These are phyloP conservation scores for Malurus melanocephalus DNA, from an alignment of 2,113 vertebrate species.

Conservation along the genomic window DNA sequence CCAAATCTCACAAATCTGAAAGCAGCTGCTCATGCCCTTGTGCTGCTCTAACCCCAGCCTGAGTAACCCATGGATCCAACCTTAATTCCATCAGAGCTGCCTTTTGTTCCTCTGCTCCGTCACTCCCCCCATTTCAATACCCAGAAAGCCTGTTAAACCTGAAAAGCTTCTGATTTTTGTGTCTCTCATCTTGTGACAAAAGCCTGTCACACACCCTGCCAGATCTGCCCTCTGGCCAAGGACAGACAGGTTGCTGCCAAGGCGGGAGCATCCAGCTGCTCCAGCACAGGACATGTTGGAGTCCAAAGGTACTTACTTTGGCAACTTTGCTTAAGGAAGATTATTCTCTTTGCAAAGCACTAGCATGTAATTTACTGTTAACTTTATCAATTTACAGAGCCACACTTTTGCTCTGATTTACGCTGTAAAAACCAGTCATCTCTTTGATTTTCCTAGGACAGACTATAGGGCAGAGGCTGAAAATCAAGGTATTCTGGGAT, in stretches of 20 bases:
- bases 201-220: constrained; percentile 26
- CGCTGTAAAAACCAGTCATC: not conserved
- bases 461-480: not conserved
- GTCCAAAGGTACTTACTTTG: not conserved
- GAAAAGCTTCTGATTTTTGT: constrained; percentile 36
- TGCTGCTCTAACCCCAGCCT: constrained; percentile 13
- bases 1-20: constrained; percentile 35
- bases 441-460: not conserved
- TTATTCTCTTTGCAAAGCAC: not conserved
- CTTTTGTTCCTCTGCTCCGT: constrained; percentile 52
- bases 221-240: not conserved
- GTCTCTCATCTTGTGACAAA: constrained; percentile 32
- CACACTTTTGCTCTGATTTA: not conserved
- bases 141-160: constrained; percentile 26
- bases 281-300: not conserved
- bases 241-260: not conserved
- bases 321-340: not conserved
- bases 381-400: not conserved
- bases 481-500: not conserved
- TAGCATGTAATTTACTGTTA: not conserved
- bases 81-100: constrained; percentile 17
- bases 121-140: constrained; percentile 28
- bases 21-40: constrained; percentile 44
- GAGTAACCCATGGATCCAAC: constrained; percentile 30
- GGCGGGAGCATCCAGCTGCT: not conserved